Conservation (phyloP, 2,888 invertebrate genomes). For the Eristalinus aeneus region DNA sequence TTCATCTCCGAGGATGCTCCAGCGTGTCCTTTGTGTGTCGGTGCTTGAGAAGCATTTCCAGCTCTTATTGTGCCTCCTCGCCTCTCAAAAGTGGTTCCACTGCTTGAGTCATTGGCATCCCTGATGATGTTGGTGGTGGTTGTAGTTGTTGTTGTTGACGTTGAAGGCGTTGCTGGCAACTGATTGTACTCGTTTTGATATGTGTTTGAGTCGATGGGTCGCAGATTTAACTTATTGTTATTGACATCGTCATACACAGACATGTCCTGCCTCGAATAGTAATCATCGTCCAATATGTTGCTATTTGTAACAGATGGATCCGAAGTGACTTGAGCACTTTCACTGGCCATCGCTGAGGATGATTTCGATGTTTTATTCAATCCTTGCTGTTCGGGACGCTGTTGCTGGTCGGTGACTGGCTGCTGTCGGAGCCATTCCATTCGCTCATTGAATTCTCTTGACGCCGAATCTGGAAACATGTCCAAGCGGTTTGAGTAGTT, state of each 20-base stretch:
- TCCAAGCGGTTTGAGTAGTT: constrained; percentile 50
- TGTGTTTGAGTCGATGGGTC: constrained; percentile 76
- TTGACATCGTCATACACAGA: constrained; percentile 80
- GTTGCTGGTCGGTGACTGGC: constrained; percentile 20
- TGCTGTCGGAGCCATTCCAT: constrained; percentile 43
- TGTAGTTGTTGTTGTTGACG: constrained; percentile 31
- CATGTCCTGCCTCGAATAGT: constrained; percentile 79
- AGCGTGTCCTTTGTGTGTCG: constrained; percentile 36
- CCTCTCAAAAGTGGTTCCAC: constrained; percentile 69
- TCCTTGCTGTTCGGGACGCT: constrained; percentile 20
- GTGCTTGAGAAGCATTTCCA: constrained; percentile 16
- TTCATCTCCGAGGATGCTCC: constrained; percentile 39
- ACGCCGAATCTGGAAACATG: constrained; percentile 38
- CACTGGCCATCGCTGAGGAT: not conserved
- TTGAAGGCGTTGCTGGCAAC: constrained; percentile 29
- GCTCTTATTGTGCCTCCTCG: constrained; percentile 17
- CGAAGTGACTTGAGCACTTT: constrained; percentile 11
- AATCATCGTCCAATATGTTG: constrained; percentile 73
- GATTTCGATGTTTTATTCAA: constrained; percentile 39
- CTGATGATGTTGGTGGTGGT: not conserved
- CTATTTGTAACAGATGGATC: constrained; percentile 67
- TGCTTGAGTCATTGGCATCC: constrained; percentile 53
- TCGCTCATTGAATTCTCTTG: constrained; percentile 44
- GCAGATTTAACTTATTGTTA: constrained; percentile 80
- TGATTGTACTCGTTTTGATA: constrained; percentile 74